Base-by-base conservation (phyloP, 2,113 vertebrate species). In the Orycteropus afer region DNA sequence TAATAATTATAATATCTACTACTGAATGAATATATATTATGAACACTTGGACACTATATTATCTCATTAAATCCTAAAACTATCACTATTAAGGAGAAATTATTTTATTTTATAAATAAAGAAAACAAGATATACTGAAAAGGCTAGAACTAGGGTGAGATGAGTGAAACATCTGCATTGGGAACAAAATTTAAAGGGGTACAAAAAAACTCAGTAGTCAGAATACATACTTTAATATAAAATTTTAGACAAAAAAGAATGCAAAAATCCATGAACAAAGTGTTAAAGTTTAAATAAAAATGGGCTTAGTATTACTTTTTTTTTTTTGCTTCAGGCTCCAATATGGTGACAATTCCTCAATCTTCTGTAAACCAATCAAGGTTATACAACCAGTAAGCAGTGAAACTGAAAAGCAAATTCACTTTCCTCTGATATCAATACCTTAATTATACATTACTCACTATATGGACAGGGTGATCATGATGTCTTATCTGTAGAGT, bases 401-500 rank as follows among this genome's bases (percentile, higher is more conserved):
- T 22, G 40, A 59, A 27, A 29, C 29, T 27, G 2, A 25, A 22
- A n/a, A 22, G 32, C 22, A 78, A 65, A 32, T 51, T 49, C 32
- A 40, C 15, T 13, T 10, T 69, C 32, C 25, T 37, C 5, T 57
- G 13, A 17, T n/a, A 32, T 34, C 57, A 51, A 57, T 51, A 27
- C 40, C 15, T 32, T 32, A 71, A 15, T 55, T 53, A 10, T 29
- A 34, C 23, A n/a, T 29, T 15, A 23, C n/a, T 65, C 20, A 9
- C 29, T 49, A 0, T 8, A 34, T 8, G 40, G 40, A 1, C 20
- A 27, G 45, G 10, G 6, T 71, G 80, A 25, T n/a, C 15, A 0
- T 3, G 18, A 22, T n/a, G 2, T 32, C 2, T 12, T 42, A 8
- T 63, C 32, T 45, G 0, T 0, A 29, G 29, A 84, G 2, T 17